Evolutionary conservation across 2,113 vertebrate species (phyloP).

Genomic region (Lontra canadensis): DNA sequence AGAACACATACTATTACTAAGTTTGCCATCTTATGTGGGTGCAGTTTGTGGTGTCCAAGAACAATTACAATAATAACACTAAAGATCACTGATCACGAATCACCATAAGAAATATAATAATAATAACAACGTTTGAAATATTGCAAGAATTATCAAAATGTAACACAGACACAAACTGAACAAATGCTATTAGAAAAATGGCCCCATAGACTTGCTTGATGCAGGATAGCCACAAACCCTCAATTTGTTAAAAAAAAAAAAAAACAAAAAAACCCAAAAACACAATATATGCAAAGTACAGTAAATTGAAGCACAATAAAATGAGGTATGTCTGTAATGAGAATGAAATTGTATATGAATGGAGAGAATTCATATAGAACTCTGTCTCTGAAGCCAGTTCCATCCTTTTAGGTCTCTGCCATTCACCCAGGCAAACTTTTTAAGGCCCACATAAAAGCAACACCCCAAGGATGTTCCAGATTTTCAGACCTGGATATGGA

Average conservation of each 20-base stretch:
- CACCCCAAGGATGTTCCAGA: background rate
- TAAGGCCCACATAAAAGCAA: background rate
- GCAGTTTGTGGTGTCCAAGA: background rate
- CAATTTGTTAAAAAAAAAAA: background rate
- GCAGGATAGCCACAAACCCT: background rate
- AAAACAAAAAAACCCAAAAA: too few species aligned
- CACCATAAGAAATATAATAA: background rate
- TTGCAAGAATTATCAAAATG: background rate
- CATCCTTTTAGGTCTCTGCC: background rate
- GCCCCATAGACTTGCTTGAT: background rate
- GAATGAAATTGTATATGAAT: background rate
- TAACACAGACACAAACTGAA: background rate
- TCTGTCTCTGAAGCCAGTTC: background rate
- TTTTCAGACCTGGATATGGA: background rate
- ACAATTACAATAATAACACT: background rate
- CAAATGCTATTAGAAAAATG: background rate
- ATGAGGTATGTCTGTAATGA: background rate
- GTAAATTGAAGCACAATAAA: background rate
- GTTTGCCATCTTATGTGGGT: background rate
- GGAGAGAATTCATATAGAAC: background rate
- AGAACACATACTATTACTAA: background rate
- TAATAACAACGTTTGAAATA: background rate
- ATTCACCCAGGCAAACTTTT: background rate
- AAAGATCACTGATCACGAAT: background rate
- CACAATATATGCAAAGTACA: background rate